Evolutionary conservation across 2,888 invertebrate genomes (phyloP), one percentile per base, ranked within the genome.

Genomic region (Coelopa pilipes): DNA sequence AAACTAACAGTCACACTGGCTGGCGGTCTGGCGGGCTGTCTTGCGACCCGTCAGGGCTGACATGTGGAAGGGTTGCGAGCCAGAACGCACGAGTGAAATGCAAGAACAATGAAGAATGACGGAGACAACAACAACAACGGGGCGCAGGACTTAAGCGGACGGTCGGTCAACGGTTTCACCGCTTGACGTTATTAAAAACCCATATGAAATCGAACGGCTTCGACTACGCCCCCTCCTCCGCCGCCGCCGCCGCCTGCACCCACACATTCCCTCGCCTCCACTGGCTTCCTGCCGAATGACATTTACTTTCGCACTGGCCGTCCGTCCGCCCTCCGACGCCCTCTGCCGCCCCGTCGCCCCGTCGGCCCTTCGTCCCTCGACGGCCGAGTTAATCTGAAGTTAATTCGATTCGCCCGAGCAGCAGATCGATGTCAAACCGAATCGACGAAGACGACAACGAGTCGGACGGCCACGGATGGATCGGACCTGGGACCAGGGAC

Each of bases 341-440:
- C n/a, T n/a, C n/a, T n/a, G n/a, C n/a, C n/a, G n/a, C 2, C n/a
- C 34, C 47, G 19, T 49, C 60, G 47, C 15, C n/a, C n/a, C n/a
- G n/a, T n/a, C n/a, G n/a, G n/a, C 34, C 34, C 34, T 34, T 34
- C 34, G 34, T 34, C 4, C 19, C 46, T 57, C 59, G 34, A 59
- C 13, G 76, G 72, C 76, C 78, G 76, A 78, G 78, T 79, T 78
- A 79, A 79, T 79, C 79, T 76, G 78, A 78, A 79, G 79, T 79
- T 79, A 79, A 79, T 79, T 79, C 76, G 79, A 77, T 78, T 79
- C 77, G 77, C 76, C 75, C 75, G 77, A 78, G 76, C 60, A 68
- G 71, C 74, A 65, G 74, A 74, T 74, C 70, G 70, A 34, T 70
- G 74, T 74, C 74, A 74, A 74, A 53, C 49, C 49, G 17, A 45